Evolutionary conservation across 2,888 invertebrate genomes (phyloP).

Genomic region (Meta bourneti): DNA sequence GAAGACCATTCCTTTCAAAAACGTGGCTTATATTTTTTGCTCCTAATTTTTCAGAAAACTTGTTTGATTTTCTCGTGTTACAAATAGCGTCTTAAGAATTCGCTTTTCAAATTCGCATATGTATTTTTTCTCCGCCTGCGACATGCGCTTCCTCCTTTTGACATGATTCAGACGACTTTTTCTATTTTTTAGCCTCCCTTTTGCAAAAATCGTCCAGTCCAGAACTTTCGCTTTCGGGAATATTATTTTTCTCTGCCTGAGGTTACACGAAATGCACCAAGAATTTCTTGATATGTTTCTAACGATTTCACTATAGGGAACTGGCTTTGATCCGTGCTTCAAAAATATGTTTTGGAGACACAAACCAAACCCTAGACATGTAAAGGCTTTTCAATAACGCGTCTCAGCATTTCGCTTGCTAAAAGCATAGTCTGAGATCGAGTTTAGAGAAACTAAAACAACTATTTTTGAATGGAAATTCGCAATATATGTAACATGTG

Average conservation of each 20-base stretch:
- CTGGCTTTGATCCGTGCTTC: not conserved
- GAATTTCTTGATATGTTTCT: not conserved
- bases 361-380: too few relatives aligned
- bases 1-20: conserved; percentile 23
- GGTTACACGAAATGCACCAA: conserved; percentile 1
- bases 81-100: conserved; percentile 26
- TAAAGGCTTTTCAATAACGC: too few relatives aligned
- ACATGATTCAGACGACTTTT: conserved; percentile 6
- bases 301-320: not conserved
- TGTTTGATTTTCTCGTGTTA: conserved; percentile 34
- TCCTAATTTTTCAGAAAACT: conserved; percentile 19
- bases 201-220: not conserved
- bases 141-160: not conserved
- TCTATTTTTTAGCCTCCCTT: not conserved
- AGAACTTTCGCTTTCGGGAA: not conserved
- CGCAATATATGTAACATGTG: too few relatives aligned
- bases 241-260: not conserved
- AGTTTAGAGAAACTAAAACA: too few relatives aligned
- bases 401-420: too few relatives aligned
- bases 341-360: not conserved
- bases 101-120: conserved; percentile 6
- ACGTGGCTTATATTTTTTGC: not conserved
- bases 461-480: too few relatives aligned
- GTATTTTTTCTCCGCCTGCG: not conserved
- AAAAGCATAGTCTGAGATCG: too few relatives aligned